A percentile compares a stretch with the other conserved stretches of the same genome.
Conservation (phyloP, 2,888 invertebrate species). For the Eristalis arbustorum region DNA sequence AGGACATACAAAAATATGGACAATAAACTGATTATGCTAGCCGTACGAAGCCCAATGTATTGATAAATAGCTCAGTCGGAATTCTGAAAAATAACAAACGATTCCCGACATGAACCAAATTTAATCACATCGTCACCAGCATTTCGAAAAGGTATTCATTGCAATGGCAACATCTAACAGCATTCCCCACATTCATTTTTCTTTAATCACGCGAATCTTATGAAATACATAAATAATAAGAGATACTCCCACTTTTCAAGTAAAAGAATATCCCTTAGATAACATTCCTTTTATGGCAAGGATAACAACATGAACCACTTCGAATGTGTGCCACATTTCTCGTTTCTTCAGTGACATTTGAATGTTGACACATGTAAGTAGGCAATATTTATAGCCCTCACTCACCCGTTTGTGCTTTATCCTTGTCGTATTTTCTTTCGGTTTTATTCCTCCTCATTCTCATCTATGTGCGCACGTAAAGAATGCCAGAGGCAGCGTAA, state of each 20-base stretch:
- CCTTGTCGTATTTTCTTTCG: background rate
- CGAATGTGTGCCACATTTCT: background rate
- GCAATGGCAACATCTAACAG: background rate
- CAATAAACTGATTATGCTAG: too few relatives aligned
- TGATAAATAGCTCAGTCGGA: too few relatives aligned
- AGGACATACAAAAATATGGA: too few relatives aligned
- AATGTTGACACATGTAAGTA: slow-evolving; percentile 1
- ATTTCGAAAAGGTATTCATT: background rate
- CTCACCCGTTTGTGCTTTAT: background rate
- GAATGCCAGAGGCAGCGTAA: too few relatives aligned
- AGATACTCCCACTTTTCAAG: background rate
- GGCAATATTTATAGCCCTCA: background rate
- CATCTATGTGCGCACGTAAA: background rate
- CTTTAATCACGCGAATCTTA: background rate
- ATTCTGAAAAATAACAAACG: background rate
- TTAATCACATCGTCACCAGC: background rate
- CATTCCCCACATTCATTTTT: background rate
- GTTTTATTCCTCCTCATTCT: background rate
- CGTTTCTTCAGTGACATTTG: background rate
- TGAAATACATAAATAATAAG: slow-evolving; percentile 1
- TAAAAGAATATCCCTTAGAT: background rate
- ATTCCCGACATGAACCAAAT: background rate
- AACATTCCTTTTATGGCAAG: background rate
- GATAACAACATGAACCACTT: background rate
- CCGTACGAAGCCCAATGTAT: too few relatives aligned